These are phyloP conservation scores for Xestia sexstrigata DNA, from an alignment of 2,888 invertebrate genomes.

Conservation along the genomic window DNA sequence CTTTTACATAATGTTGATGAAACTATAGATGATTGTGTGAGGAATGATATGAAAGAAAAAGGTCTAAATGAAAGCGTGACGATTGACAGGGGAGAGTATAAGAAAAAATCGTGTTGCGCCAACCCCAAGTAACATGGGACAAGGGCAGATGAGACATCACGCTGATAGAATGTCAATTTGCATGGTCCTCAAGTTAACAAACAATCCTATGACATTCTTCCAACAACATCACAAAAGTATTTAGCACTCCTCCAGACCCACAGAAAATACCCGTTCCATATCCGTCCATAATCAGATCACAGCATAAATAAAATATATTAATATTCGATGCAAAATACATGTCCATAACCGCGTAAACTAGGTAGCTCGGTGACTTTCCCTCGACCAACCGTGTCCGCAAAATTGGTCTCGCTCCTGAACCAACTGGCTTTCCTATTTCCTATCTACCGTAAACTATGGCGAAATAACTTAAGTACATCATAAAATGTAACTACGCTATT, in stretches of 20 bases:
- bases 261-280: conserved; percentile 21
- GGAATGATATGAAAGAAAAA: too few species aligned
- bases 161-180: not conserved
- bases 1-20: too few species aligned
- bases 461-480: conserved; percentile 44
- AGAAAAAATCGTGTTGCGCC: too few species aligned
- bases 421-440: conserved; percentile 70
- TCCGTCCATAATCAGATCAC: conserved; percentile 44
- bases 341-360: conserved; percentile 47
- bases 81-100: too few species aligned
- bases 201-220: not conserved
- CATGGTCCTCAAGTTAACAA: not conserved
- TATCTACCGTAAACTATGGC: conserved; percentile 46
- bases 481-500: conserved; percentile 46
- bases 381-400: conserved; percentile 73
- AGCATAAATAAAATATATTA: conserved; percentile 58
- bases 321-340: conserved; percentile 62
- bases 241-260: not conserved
- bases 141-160: too few species aligned
- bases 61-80: too few species aligned
- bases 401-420: conserved; percentile 74
- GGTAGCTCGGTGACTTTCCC: conserved; percentile 73
- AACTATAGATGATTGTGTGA: too few species aligned
- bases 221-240: not conserved
- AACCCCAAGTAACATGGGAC: too few species aligned